phyloP scores from a whole-genome alignment of 2,888 invertebrate genomes.

The Nephrocerus scutellatus region DNA sequence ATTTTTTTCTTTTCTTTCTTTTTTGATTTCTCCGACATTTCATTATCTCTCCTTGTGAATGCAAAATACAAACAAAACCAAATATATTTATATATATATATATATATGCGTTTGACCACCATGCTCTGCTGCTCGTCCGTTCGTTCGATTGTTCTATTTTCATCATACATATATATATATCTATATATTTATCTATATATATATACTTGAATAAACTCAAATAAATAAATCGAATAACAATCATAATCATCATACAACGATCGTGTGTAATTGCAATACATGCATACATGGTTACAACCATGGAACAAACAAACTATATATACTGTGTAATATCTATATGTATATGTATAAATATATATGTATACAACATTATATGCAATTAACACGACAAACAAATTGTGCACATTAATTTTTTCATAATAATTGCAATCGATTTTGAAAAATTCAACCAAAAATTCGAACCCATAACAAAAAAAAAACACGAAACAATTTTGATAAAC shows the following conservation, averaged over 20 bases:
- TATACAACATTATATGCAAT: conserved; percentile 11
- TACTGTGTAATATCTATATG: no score
- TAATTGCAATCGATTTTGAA: conserved; percentile 1
- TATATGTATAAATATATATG: neutral
- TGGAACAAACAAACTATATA: no score
- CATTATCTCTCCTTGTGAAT: conserved; percentile 29
- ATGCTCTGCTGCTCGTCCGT: conserved; percentile 20
- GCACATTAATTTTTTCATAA: conserved; percentile 3
- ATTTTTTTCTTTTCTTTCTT: conserved; percentile 24
- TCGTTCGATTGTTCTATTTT: conserved; percentile 14
- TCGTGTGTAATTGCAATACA: conserved; percentile 13
- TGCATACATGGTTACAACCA: no score
- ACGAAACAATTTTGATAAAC: no score
- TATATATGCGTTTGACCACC: conserved; percentile 18
- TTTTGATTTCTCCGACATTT: conserved; percentile 27
- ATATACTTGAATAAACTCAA: conserved; percentile 3
- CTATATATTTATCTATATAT: neutral
- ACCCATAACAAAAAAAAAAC: no score
- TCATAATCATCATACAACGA: conserved; percentile 18
- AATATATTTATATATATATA: conserved; percentile 10
- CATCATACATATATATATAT: conserved; percentile 16
- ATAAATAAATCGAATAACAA: conserved; percentile 17
- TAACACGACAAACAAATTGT: conserved; percentile 13
- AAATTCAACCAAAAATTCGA: no score
- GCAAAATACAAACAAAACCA: conserved; percentile 22